phyloP scores from a whole-genome alignment of 2,888 invertebrate genomes.

The Erannis defoliaria region DNA sequence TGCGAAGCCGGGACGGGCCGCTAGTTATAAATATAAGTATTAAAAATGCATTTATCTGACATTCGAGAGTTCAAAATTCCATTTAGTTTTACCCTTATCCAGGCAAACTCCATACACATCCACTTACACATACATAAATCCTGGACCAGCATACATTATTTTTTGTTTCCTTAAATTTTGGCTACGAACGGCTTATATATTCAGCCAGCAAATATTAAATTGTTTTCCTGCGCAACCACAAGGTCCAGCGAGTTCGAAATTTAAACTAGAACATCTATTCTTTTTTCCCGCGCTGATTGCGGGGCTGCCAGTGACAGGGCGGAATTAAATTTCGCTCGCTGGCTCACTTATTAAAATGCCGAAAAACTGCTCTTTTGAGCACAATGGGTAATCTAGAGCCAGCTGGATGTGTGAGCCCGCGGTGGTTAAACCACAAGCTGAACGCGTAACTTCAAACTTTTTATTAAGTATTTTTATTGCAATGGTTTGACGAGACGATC shows the following conservation, averaged over 20 bases:
- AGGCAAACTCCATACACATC: no score
- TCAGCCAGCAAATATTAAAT: conserved; percentile 10
- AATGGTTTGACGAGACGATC: no score
- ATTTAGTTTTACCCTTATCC: no score
- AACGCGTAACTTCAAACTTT: conserved; percentile 18
- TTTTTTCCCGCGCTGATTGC: conserved; percentile 42
- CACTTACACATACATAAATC: no score
- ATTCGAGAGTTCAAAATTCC: no score
- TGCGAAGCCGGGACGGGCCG: no score
- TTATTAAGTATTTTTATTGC: no score
- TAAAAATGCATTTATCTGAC: no score
- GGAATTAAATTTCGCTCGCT: conserved; percentile 72
- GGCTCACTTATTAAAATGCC: conserved; percentile 75
- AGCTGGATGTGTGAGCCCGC: conserved; percentile 18
- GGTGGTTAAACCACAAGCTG: conserved; percentile 13
- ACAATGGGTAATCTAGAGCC: conserved; percentile 66
- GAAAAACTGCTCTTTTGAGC: conserved; percentile 74
- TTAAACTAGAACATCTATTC: conserved; percentile 36
- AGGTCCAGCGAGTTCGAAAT: conserved; percentile 27
- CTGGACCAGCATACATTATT: background rate
- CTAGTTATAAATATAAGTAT: no score
- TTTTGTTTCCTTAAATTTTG: background rate
- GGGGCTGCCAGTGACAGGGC: conserved; percentile 69
- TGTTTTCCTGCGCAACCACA: conserved; percentile 5
- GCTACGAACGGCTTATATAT: conserved; percentile 3